Evolutionary conservation across 2,797 vertebrate genomes (phyloP).

Genomic region (Zenarchopterus dispar): DNA sequence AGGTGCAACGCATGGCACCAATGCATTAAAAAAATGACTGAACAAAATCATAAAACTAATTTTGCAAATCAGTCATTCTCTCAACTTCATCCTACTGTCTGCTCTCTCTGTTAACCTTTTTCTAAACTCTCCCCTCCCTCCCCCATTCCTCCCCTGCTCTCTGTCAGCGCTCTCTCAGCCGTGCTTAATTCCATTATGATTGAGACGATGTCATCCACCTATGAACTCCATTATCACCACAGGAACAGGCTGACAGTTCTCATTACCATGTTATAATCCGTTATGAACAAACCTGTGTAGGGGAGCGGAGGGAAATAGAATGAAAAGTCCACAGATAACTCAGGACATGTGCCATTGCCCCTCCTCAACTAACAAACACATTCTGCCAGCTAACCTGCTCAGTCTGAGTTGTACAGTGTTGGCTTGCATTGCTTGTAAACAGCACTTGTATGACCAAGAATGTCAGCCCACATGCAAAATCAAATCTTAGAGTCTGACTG

Average conservation of each 20-base stretch:
- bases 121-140: conserved; percentile 39
- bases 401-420: conserved; percentile 10
- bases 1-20: background rate
- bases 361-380: conserved; percentile 39
- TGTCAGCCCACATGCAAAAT: too few relatives aligned
- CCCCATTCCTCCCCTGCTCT: conserved; percentile 15
- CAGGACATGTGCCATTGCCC: conserved; percentile 47
- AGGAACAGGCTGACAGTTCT: conserved; percentile 78
- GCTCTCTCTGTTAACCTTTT: conserved; percentile 49
- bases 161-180: conserved; percentile 58
- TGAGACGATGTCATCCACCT: conserved; percentile 80
- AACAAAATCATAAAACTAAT: conserved; percentile 23
- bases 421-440: background rate
- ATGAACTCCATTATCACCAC: conserved; percentile 81
- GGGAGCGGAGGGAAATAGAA: conserved; percentile 29
- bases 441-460: conserved; percentile 9
- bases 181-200: conserved; percentile 81
- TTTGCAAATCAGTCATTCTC: conserved; percentile 28
- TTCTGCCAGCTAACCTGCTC: conserved; percentile 32
- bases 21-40: conserved; percentile 23
- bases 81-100: conserved; percentile 31
- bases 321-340: conserved; percentile 53
- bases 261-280: conserved; percentile 81
- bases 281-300: conserved; percentile 67
- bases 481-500: too few relatives aligned